Conservation (phyloP, 1,140 invertebrate genomes). For the Drosophila arizonae region DNA sequence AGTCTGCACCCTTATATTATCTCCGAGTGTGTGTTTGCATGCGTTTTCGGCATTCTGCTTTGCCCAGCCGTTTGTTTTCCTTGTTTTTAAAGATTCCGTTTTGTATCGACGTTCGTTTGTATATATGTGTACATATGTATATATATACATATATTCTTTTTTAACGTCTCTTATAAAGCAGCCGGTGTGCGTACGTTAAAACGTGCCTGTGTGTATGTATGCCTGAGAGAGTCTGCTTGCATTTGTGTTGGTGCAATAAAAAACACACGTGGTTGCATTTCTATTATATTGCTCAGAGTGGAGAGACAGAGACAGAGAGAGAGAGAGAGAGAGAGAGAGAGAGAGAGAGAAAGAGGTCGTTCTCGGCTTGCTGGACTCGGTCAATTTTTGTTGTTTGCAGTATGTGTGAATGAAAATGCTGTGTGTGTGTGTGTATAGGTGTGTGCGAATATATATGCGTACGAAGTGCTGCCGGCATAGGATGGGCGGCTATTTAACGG, state of each 20-base stretch:
- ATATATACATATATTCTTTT: not conserved
- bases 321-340: too few species aligned
- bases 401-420: not conserved
- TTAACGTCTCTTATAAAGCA: conserved; percentile 31
- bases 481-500: conserved; percentile 65
- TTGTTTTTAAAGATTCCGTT: conserved; percentile 75
- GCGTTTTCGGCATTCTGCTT: conserved; percentile 69
- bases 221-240: conserved; percentile 14
- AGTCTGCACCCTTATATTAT: conserved; percentile 4
- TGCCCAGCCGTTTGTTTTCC: conserved; percentile 78
- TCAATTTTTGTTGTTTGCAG: conserved; percentile 16
- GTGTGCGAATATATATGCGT: not conserved
- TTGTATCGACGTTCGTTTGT: conserved; percentile 72
- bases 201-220: conserved; percentile 6
- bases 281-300: conserved; percentile 32
- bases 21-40: conserved; percentile 12
- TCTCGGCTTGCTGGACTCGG: conserved; percentile 28
- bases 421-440: conserved; percentile 29
- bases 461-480: conserved; percentile 36
- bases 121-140: not conserved
- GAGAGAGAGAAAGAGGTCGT: too few species aligned
- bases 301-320: too few species aligned
- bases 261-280: conserved; percentile 77
- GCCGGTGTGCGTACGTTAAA: conserved; percentile 29
- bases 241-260: conserved; percentile 61